phyloP scores from a whole-genome alignment of 2,797 vertebrate genomes.

The Delichon dasypus region DNA sequence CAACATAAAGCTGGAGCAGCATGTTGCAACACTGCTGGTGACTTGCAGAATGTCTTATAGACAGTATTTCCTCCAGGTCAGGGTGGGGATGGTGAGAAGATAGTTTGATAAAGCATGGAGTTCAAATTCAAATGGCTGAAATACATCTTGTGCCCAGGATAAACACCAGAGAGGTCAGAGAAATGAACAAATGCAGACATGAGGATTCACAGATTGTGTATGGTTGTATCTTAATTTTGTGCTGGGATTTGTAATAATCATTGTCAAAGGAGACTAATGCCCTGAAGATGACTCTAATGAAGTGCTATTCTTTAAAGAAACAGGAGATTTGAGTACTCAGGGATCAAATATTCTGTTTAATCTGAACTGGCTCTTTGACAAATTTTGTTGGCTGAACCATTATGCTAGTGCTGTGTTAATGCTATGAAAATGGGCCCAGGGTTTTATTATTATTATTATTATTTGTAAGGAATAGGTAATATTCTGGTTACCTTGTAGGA shows the following conservation, averaged over 20 bases:
- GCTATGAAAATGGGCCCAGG: not conserved
- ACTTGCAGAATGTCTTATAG: not conserved
- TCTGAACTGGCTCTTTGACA: not conserved
- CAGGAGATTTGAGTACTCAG: not conserved
- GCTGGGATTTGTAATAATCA: not conserved
- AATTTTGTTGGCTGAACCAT: not conserved
- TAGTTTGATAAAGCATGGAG: not conserved
- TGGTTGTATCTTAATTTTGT: not conserved
- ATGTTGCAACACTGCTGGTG: not conserved
- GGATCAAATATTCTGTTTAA: conserved; percentile 1
- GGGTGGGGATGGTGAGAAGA: not conserved
- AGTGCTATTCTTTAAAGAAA: conserved; percentile 4
- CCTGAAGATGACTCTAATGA: not conserved
- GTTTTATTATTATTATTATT: not conserved
- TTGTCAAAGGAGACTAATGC: not conserved
- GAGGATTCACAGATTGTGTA: not conserved
- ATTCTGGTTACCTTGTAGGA: not conserved
- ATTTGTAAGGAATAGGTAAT: not conserved
- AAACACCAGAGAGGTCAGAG: not conserved
- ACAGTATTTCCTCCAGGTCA: not conserved
- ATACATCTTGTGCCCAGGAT: not conserved
- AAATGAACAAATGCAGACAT: not conserved
- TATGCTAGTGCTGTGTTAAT: not conserved
- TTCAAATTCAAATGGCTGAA: not conserved
- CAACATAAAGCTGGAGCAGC: not conserved